Percentiles rank a stretch among this genome's conserved stretches.
phyloP scores from a whole-genome alignment of 2,113 vertebrate genomes.

The Lophura nycthemera region DNA sequence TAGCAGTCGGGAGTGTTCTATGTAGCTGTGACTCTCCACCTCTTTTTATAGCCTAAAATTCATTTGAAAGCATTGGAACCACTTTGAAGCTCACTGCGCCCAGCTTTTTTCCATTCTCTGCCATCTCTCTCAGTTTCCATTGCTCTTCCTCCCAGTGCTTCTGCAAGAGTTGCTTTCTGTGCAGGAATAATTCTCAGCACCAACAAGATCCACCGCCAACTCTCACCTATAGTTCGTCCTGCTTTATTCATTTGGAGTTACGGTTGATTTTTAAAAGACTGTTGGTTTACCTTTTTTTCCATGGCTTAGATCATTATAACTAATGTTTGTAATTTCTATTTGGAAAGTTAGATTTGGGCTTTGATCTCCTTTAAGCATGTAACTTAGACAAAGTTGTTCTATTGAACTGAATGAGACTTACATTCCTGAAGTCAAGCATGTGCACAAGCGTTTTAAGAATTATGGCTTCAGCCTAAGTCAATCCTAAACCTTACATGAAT shows the following conservation, averaged over 20 bases:
- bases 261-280: not conserved
- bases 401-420: constrained; percentile 41
- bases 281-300: not conserved
- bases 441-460: constrained; percentile 37
- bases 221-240: constrained; percentile 2
- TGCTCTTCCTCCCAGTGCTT: not conserved
- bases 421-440: constrained; percentile 53
- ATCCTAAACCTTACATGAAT: constrained; percentile 71
- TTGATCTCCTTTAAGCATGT: constrained; percentile 55
- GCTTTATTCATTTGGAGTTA: not conserved
- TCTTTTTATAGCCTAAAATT: not conserved
- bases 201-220: not conserved
- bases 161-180: not conserved
- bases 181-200: not conserved
- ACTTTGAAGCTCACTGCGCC: not conserved
- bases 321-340: constrained; percentile 11
- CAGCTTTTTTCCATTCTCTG: not conserved
- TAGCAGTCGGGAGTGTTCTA: not conserved
- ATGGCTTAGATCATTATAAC: constrained; percentile 35
- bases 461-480: constrained; percentile 59
- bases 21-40: not conserved
- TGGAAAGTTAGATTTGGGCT: constrained; percentile 29
- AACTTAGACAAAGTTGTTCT: constrained; percentile 67
- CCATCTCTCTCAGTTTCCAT: not conserved
- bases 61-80: not conserved